phyloP scores from a whole-genome alignment of 1,140 invertebrate species.

The Probaryconus sp. region DNA sequence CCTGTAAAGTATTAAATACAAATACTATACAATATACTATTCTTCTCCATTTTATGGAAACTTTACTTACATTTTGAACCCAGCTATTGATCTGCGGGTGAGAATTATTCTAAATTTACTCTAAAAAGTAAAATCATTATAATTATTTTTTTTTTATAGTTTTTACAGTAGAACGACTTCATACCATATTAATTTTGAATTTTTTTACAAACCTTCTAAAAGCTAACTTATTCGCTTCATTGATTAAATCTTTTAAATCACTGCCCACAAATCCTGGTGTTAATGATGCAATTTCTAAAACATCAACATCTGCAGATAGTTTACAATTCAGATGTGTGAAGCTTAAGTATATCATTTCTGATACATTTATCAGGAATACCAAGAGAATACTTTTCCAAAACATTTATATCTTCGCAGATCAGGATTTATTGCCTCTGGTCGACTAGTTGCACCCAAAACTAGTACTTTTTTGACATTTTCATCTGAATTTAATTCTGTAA shows the following conservation, averaged over 20 bases:
- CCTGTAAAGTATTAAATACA: no score
- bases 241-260: conserved; percentile 91
- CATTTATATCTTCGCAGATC: conserved; percentile 93
- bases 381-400: conserved; percentile 93
- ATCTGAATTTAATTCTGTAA: conserved; percentile 79
- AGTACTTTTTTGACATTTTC: conserved; percentile 86
- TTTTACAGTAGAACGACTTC: no score
- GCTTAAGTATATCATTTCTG: no score
- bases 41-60: no score
- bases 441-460: conserved; percentile 96
- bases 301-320: conserved; percentile 84
- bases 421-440: conserved; percentile 95
- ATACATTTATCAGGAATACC: conserved; percentile 94
- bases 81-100: no score
- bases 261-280: conserved; percentile 99
- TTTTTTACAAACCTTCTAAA: conserved; percentile 82
- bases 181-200: no score
- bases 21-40: no score
- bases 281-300: conserved; percentile 85
- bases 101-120: no score
- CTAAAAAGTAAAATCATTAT: conserved; percentile 16
- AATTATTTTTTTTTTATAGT: conserved; percentile 1
- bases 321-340: conserved; percentile 83
- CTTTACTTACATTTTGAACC: no score
- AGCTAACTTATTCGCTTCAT: conserved; percentile 92